Conservation (phyloP, 2,797 vertebrate genomes). For the Falco biarmicus region DNA sequence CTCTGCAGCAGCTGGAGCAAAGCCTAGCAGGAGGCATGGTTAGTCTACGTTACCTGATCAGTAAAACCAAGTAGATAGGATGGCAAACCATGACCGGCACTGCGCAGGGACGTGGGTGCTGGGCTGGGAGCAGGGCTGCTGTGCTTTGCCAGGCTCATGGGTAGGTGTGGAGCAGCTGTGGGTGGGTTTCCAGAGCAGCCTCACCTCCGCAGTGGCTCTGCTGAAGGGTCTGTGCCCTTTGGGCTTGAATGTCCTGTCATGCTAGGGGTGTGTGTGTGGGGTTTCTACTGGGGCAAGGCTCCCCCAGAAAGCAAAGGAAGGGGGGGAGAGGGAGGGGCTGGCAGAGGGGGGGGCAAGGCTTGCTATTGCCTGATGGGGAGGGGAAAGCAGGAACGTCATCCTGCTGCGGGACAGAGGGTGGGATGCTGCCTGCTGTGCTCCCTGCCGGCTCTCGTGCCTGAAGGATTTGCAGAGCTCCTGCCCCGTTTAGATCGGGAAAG, state of each 20-base stretch:
- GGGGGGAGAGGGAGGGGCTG: not conserved
- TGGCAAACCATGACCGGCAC: not conserved
- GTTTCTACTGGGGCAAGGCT: not conserved
- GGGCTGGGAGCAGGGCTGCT: not conserved
- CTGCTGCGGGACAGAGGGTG: not conserved
- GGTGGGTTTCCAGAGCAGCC: not conserved
- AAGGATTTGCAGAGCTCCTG: not conserved
- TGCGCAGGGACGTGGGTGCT: not conserved
- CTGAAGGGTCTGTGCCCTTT: not conserved
- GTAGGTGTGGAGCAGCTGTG: fast-evolving
- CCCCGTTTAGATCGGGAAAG: fast-evolving
- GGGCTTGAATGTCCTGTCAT: fast-evolving
- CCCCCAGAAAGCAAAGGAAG: not conserved
- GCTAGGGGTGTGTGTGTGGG: not conserved
- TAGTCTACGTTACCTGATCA: not conserved
- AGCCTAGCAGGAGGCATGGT: not conserved
- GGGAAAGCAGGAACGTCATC: not conserved
- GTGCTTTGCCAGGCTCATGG: not conserved
- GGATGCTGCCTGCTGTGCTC: not conserved
- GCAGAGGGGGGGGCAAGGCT: not conserved
- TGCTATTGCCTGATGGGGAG: not conserved
- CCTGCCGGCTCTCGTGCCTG: not conserved
- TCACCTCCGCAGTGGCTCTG: not conserved
- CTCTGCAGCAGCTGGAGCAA: not conserved
- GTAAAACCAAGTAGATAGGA: not conserved